Conservation (phyloP, 2,113 vertebrate species). For the Tautogolabrus adspersus region DNA sequence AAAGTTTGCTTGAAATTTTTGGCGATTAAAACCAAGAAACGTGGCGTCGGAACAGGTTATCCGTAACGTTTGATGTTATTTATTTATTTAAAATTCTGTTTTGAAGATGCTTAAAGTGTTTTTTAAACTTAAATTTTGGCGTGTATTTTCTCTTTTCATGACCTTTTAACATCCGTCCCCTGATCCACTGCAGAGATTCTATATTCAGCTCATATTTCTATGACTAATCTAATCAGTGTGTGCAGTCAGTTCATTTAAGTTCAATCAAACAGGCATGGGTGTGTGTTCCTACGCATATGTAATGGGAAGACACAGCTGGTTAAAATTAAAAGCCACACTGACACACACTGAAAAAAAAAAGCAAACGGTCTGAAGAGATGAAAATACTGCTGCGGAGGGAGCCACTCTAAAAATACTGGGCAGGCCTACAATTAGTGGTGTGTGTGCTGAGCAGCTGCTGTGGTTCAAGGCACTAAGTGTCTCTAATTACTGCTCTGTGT, state of each 20-base stretch:
- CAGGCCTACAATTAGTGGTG: conserved; percentile 85
- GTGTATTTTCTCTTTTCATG: background rate
- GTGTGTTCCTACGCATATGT: conserved; percentile 60
- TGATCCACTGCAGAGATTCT: background rate
- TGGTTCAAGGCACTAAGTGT: conserved; percentile 72
- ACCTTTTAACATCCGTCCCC: background rate
- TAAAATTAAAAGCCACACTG: conserved; percentile 82
- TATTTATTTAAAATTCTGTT: too few relatives aligned
- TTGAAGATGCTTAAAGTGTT: too few relatives aligned
- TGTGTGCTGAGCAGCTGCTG: conserved; percentile 82
- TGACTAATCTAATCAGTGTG: conserved; percentile 28
- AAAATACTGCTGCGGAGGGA: conserved; percentile 81
- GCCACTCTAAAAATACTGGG: conserved; percentile 83
- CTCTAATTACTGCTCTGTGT: conserved; percentile 82
- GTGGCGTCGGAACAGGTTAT: too few relatives aligned
- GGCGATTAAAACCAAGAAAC: too few relatives aligned
- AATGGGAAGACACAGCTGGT: conserved; percentile 78
- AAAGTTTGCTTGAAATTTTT: too few relatives aligned
- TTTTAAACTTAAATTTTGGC: background rate
- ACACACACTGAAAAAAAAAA: conserved; percentile 60
- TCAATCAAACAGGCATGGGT: conserved; percentile 32
- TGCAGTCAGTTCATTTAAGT: conserved; percentile 29
- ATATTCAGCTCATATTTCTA: background rate
- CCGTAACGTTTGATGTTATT: too few relatives aligned
- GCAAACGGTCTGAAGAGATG: conserved; percentile 67